Evolutionary conservation across 1,140 invertebrate genomes (phyloP).

Genomic region (Neotoxoptera formosana): DNA sequence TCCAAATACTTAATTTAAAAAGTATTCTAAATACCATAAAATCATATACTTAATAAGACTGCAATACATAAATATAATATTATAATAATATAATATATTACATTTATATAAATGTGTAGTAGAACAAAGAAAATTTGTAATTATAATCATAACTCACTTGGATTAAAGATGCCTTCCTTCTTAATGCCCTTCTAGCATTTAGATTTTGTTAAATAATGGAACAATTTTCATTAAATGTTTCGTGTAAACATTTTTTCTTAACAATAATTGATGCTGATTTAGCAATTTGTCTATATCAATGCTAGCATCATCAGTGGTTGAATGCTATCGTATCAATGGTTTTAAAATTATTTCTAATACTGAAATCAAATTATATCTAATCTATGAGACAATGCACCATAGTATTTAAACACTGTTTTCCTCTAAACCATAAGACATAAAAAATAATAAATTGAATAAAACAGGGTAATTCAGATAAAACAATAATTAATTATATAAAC

Average conservation of each 20-base stretch:
- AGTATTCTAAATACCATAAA: background rate
- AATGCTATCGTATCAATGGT: slow-evolving; percentile 75
- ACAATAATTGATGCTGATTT: slow-evolving; percentile 73
- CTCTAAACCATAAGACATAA: slow-evolving; percentile 65
- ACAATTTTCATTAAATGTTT: slow-evolving; percentile 71
- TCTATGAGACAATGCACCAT: slow-evolving; percentile 71
- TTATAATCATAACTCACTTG: slow-evolving; percentile 63
- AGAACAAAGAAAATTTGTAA: background rate
- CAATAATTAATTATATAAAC: background rate
- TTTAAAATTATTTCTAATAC: slow-evolving; percentile 70
- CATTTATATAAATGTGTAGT: background rate
- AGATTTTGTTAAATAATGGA: slow-evolving; percentile 69
- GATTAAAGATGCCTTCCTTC: slow-evolving; percentile 71
- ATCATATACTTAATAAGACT: background rate
- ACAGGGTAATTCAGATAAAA: background rate
- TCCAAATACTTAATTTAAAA: background rate
- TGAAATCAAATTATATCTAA: slow-evolving; percentile 68
- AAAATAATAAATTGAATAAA: background rate
- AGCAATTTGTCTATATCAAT: slow-evolving; percentile 70
- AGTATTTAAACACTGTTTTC: slow-evolving; percentile 74
- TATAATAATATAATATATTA: background rate
- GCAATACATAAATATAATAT: background rate
- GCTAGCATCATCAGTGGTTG: slow-evolving; percentile 63
- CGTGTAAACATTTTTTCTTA: slow-evolving; percentile 72
- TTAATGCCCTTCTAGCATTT: slow-evolving; percentile 70